These are phyloP conservation scores for Cydia fagiglandana DNA, from an alignment of 1,140 invertebrate genomes.

Conservation along the genomic window DNA sequence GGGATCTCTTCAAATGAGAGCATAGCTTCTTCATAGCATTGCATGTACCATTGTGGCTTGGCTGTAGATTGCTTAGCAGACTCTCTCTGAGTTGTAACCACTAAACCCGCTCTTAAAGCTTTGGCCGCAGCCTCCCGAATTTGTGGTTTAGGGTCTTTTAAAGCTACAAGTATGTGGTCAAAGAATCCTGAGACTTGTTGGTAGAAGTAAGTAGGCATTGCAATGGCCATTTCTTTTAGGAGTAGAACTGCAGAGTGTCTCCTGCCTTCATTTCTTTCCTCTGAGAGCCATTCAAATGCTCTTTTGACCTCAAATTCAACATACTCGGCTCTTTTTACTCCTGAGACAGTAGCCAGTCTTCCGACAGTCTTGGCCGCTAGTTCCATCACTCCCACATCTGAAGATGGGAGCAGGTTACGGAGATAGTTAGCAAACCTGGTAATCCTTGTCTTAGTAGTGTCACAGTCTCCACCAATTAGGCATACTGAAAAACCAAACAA, in stretches of 20 bases:
- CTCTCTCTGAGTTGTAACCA: slow-evolving; percentile 96
- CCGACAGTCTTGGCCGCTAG: slow-evolving; percentile 97
- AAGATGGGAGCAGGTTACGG: slow-evolving; percentile 92
- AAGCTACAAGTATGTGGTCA: slow-evolving; percentile 95
- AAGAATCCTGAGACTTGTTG: slow-evolving; percentile 98
- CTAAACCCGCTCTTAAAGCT: slow-evolving; percentile 93
- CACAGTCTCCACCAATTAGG: slow-evolving; percentile 94
- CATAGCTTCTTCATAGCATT: slow-evolving; percentile 94
- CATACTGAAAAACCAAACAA: slow-evolving; percentile 83
- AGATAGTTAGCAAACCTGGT: slow-evolving; percentile 96
- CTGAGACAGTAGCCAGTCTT: slow-evolving; percentile 93
- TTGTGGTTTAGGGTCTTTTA: slow-evolving; percentile 94
- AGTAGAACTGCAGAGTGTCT: slow-evolving; percentile 95
- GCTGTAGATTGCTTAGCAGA: slow-evolving; percentile 93
- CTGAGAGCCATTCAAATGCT: slow-evolving; percentile 95
- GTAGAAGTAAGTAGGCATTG: slow-evolving; percentile 98
- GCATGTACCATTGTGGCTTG: slow-evolving; percentile 94
- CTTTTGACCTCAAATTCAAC: slow-evolving; percentile 96
- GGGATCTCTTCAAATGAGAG: slow-evolving; percentile 87
- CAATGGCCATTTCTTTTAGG: slow-evolving; percentile 95
- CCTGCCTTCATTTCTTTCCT: slow-evolving; percentile 93
- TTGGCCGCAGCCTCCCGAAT: slow-evolving; percentile 96
- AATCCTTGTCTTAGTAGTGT: slow-evolving; percentile 93
- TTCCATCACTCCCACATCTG: slow-evolving; percentile 96
- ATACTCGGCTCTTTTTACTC: slow-evolving; percentile 95